Percentiles rank a stretch among this genome's conserved stretches.
These are phyloP conservation scores for Sycophila sp. DNA, from an alignment of 1,140 invertebrate genomes.

Conservation along the genomic window DNA sequence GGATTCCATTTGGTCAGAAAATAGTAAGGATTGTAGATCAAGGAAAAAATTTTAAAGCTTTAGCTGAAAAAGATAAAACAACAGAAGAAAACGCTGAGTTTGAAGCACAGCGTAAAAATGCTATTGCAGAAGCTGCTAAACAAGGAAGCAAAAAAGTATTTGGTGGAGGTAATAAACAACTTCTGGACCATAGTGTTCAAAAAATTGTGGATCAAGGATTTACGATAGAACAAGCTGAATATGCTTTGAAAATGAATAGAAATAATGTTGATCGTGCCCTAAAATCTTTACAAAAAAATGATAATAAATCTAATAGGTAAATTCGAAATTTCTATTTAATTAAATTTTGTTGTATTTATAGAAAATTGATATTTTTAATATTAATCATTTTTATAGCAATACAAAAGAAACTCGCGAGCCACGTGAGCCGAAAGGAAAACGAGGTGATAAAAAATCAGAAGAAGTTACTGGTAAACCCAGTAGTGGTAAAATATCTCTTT, in stretches of 20 bases:
- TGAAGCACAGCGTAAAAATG: conserved; percentile 84
- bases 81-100: conserved; percentile 81
- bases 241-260: conserved; percentile 75
- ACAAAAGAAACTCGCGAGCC: conserved; percentile 47
- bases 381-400: conserved; percentile 28
- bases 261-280: conserved; percentile 81
- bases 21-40: conserved; percentile 71
- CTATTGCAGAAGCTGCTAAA: conserved; percentile 85
- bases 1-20: conserved; percentile 90
- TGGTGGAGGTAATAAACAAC: conserved; percentile 78
- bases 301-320: conserved; percentile 56
- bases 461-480: conserved; percentile 74
- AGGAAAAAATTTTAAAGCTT: conserved; percentile 78
- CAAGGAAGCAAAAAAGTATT: conserved; percentile 74
- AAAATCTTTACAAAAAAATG: conserved; percentile 73
- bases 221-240: conserved; percentile 79
- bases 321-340: not conserved
- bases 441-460: conserved; percentile 70
- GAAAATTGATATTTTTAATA: not conserved
- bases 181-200: conserved; percentile 82
- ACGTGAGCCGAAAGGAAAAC: conserved; percentile 56
- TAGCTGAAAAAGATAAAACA: conserved; percentile 70
- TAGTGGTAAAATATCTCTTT: conserved; percentile 83
- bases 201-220: conserved; percentile 85
- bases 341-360: conserved; percentile 33